Evolutionary conservation across 1,140 invertebrate species (phyloP).

Genomic region (Hycleus cichorii): DNA sequence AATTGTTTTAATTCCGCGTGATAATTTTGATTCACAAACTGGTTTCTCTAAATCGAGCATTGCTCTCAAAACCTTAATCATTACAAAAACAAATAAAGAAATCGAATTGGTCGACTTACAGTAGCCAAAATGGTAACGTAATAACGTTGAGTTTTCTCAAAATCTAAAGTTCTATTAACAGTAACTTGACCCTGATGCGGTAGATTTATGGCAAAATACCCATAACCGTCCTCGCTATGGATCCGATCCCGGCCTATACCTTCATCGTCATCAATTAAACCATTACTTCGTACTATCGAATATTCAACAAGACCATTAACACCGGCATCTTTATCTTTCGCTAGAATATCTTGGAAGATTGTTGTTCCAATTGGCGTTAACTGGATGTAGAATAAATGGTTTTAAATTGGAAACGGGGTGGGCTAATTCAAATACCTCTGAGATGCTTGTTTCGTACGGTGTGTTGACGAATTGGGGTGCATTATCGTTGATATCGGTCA

Average conservation of each 20-base stretch:
- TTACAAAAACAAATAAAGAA: neutral
- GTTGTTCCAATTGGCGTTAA: slow-evolving; percentile 79
- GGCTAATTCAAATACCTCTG: slow-evolving; percentile 59
- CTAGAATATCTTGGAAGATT: slow-evolving; percentile 76
- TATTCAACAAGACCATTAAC: slow-evolving; percentile 83
- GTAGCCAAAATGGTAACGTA: slow-evolving; percentile 82
- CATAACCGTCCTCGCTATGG: slow-evolving; percentile 69
- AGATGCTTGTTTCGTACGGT: slow-evolving; percentile 73
- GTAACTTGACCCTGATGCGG: slow-evolving; percentile 86
- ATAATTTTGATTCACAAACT: slow-evolving; percentile 4
- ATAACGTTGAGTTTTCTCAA: slow-evolving; percentile 80
- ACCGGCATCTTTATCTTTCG: slow-evolving; percentile 76
- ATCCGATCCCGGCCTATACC: slow-evolving; percentile 40
- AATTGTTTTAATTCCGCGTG: no score
- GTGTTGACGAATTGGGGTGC: slow-evolving; percentile 70
- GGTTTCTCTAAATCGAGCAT: neutral
- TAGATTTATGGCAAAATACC: slow-evolving; percentile 75
- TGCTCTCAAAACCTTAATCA: neutral
- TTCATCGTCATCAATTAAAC: slow-evolving; percentile 48
- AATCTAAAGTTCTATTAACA: slow-evolving; percentile 82
- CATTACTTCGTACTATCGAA: slow-evolving; percentile 54
- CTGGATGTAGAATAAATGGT: slow-evolving; percentile 46
- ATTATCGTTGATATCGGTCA: slow-evolving; percentile 89
- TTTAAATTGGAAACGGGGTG: neutral
- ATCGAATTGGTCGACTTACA: slow-evolving; percentile 53